Conservation (phyloP, 1,140 invertebrate genomes). For the Leptoteleia sp. region DNA sequence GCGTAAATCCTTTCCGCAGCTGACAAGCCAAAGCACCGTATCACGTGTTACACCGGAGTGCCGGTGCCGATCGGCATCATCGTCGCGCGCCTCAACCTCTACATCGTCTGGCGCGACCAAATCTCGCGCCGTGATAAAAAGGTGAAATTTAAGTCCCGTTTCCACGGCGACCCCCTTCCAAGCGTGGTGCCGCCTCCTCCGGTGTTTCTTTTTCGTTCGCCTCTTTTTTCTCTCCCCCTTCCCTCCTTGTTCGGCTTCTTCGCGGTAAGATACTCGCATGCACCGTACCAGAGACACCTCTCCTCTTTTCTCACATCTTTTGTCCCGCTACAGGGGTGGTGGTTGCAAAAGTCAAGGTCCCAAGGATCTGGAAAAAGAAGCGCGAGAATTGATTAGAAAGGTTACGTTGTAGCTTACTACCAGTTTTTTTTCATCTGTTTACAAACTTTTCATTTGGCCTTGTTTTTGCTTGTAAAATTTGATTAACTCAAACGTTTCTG, state of each 20-base stretch:
- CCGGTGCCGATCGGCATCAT: slow-evolving; percentile 36
- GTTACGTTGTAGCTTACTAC: no score
- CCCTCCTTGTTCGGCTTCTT: slow-evolving; percentile 17
- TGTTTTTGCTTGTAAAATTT: no score
- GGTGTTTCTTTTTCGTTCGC: slow-evolving; percentile 41
- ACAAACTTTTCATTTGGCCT: no score
- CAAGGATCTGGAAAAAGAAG: slow-evolving; percentile 5
- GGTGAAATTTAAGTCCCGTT: slow-evolving; percentile 64
- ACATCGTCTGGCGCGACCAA: slow-evolving; percentile 61
- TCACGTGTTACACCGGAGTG: slow-evolving; percentile 32
- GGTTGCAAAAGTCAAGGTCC: slow-evolving; percentile 3
- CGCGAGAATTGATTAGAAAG: slow-evolving; percentile 10
- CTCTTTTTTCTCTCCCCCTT: slow-evolving; percentile 44
- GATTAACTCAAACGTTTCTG: no score
- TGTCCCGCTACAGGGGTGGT: not conserved
- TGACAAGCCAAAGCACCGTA: slow-evolving; percentile 5
- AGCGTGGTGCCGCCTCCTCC: slow-evolving; percentile 36
- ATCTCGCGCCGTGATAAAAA: slow-evolving; percentile 62
- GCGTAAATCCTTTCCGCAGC: not conserved
- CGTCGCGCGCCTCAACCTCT: slow-evolving; percentile 43
- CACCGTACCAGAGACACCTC: slow-evolving; percentile 16
- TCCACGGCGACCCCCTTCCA: slow-evolving; percentile 60
- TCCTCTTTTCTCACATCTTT: slow-evolving; percentile 16
- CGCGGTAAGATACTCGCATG: slow-evolving; percentile 21
- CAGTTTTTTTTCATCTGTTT: no score